A percentile compares a stretch with the other conserved stretches of the same genome.
Conservation (phyloP, 2,888 invertebrate genomes). For the Miltochrista miniata region DNA sequence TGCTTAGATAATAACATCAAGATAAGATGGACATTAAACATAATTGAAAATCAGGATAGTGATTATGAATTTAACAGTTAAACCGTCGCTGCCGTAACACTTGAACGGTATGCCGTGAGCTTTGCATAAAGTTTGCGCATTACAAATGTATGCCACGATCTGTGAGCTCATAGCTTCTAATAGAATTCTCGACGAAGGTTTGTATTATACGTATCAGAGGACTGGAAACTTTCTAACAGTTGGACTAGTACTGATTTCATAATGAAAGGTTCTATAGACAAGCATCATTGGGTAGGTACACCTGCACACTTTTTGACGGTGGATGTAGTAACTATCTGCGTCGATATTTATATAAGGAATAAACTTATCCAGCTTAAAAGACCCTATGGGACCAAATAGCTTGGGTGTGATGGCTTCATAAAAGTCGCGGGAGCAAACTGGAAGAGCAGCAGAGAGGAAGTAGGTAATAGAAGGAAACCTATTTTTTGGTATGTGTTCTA, state of each 20-base stretch:
- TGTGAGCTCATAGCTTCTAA: slow-evolving; percentile 78
- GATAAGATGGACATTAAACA: slow-evolving; percentile 45
- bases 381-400: too few species aligned
- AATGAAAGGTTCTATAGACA: slow-evolving; percentile 70
- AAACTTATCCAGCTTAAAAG: too few species aligned
- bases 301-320: too few species aligned
- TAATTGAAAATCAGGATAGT: slow-evolving; percentile 54
- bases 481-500: too few species aligned
- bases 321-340: too few species aligned
- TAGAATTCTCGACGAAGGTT: slow-evolving; percentile 72
- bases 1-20: slow-evolving; percentile 40
- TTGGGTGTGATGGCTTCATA: too few species aligned
- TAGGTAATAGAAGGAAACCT: too few species aligned
- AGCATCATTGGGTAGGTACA: slow-evolving; percentile 35
- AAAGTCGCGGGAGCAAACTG: too few species aligned
- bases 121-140: slow-evolving; percentile 62
- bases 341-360: too few species aligned
- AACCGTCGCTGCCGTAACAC: slow-evolving; percentile 39
- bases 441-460: too few species aligned
- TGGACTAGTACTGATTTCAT: slow-evolving; percentile 67
- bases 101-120: slow-evolving; percentile 42
- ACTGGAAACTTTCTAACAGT: slow-evolving; percentile 55
- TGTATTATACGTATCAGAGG: slow-evolving; percentile 54
- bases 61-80: slow-evolving; percentile 51
- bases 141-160: slow-evolving; percentile 79